Conservation (phyloP, 2,797 vertebrate genomes). For the Hirundo rustica region DNA sequence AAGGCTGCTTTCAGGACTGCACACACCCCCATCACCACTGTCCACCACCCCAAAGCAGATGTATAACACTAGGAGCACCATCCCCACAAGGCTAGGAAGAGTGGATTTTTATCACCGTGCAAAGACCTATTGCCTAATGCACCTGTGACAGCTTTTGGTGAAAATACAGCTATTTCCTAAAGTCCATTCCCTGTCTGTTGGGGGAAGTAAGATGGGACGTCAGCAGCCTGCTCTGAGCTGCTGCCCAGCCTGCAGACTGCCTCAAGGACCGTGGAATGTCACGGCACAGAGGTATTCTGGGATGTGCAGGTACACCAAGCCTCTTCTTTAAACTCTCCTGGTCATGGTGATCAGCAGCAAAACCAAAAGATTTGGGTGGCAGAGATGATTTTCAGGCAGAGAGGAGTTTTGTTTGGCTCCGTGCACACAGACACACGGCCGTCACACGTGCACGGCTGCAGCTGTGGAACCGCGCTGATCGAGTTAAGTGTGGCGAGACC, state of each 20-base stretch:
- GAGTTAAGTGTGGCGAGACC: accelerated
- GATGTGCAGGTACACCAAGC: background rate
- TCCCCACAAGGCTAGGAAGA: background rate
- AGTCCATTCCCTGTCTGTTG: background rate
- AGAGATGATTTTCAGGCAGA: background rate
- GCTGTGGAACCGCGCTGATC: accelerated
- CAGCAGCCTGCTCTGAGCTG: background rate
- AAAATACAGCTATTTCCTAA: background rate
- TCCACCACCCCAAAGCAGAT: background rate
- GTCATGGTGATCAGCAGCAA: background rate
- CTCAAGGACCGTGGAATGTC: accelerated
- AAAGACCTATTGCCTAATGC: background rate
- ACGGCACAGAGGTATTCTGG: accelerated
- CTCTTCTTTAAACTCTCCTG: background rate
- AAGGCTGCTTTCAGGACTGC: background rate
- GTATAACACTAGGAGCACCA: background rate
- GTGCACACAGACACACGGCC: no score
- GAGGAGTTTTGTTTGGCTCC: background rate
- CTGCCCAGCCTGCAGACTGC: background rate
- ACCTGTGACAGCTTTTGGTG: background rate
- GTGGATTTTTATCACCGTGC: accelerated
- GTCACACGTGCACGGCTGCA: accelerated
- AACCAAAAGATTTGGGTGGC: background rate
- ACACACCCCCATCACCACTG: background rate
- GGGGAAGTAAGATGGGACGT: background rate